phyloP scores from a whole-genome alignment of 2,113 vertebrate genomes.

The Austrofundulus limnaeus region DNA sequence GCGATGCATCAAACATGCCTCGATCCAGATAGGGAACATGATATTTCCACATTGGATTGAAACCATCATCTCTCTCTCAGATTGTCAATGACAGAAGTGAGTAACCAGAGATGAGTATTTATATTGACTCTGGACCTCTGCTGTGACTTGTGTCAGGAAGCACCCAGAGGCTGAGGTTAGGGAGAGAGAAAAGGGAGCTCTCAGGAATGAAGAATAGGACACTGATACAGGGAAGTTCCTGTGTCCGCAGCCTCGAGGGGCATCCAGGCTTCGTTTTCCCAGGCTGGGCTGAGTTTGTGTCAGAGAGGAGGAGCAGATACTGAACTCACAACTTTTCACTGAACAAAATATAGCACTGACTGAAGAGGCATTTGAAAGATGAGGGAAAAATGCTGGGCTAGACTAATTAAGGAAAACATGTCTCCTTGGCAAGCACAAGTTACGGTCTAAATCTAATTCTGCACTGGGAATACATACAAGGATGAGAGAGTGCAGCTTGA shows the following conservation, averaged over 20 bases:
- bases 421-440: background rate
- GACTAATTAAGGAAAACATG: background rate
- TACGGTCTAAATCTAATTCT: background rate
- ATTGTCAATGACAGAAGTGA: constrained; percentile 12
- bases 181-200: constrained; percentile 35
- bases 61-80: constrained; percentile 9
- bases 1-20: background rate
- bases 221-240: constrained; percentile 54
- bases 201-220: constrained; percentile 49
- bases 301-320: background rate
- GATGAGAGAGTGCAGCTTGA: background rate
- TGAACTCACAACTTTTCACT: background rate
- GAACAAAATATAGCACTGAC: background rate
- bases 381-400: background rate
- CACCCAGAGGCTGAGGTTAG: constrained; percentile 46
- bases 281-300: constrained; percentile 11
- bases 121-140: constrained; percentile 49
- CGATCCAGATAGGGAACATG: background rate
- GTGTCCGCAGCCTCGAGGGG: constrained; percentile 44
- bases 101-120: constrained; percentile 52
- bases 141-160: constrained; percentile 48
- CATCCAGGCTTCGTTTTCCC: constrained; percentile 33
- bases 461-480: background rate
- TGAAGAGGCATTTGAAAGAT: constrained; percentile 2
- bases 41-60: constrained; percentile 2